These are phyloP conservation scores for Dolichoris vasculosae DNA, from an alignment of 1,140 invertebrate genomes.

Conservation along the genomic window DNA sequence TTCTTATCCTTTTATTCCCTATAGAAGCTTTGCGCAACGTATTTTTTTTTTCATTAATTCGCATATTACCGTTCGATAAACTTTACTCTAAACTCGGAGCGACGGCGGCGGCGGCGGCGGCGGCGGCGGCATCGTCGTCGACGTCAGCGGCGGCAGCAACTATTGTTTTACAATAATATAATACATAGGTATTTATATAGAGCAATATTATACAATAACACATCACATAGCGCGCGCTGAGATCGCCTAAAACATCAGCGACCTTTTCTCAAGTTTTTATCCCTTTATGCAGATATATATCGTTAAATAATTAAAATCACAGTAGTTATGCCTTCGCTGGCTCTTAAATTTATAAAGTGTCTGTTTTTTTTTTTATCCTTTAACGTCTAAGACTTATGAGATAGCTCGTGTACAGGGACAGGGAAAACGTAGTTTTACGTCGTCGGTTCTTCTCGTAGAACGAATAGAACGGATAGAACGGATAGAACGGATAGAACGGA, in stretches of 20 bases:
- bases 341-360: conserved; percentile 73
- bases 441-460: conserved; percentile 43
- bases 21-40: conserved; percentile 53
- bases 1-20: conserved; percentile 44
- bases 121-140: conserved; percentile 62
- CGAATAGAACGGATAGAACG: too few species aligned
- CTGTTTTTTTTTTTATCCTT: conserved; percentile 48
- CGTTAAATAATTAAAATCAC: conserved; percentile 76
- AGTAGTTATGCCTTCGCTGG: conserved; percentile 75
- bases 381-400: conserved; percentile 71
- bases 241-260: conserved; percentile 58
- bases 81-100: conserved; percentile 54
- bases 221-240: conserved; percentile 71
- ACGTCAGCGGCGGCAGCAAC: conserved; percentile 66
- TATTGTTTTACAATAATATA: conserved; percentile 71
- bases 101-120: conserved; percentile 60
- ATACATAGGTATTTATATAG: conserved; percentile 75
- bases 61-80: conserved; percentile 46
- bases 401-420: conserved; percentile 68
- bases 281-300: conserved; percentile 69
- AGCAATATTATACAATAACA: conserved; percentile 75
- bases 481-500: too few species aligned
- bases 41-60: conserved; percentile 56
- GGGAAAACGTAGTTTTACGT: conserved; percentile 56
- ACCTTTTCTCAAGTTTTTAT: conserved; percentile 62